A percentile compares a stretch with the other conserved stretches of the same genome.
Conservation (phyloP, 2,797 vertebrate species). For the Alouatta caraya region DNA sequence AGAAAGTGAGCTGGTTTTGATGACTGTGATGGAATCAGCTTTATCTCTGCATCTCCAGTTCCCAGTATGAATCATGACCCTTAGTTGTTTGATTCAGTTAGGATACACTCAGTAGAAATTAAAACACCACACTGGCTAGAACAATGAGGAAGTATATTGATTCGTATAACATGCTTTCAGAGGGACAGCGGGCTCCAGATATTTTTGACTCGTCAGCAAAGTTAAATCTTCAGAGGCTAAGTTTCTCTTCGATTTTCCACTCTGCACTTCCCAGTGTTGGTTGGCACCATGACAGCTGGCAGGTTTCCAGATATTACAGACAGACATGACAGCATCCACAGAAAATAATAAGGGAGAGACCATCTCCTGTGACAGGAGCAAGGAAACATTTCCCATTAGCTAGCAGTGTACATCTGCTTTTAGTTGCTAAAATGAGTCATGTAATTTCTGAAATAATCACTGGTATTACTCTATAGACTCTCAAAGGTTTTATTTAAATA, state of each 20-base stretch:
- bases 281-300: not conserved
- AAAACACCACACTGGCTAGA: not conserved
- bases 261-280: not conserved
- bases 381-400: not conserved
- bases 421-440: not conserved
- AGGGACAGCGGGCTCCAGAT: not conserved
- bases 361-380: not conserved
- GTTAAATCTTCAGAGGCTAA: not conserved
- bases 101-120: not conserved
- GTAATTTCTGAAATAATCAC: slow-evolving; percentile 1
- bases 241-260: not conserved
- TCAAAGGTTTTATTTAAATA: not conserved
- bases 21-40: not conserved
- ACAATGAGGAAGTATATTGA: not conserved
- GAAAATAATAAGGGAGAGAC: not conserved
- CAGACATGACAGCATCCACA: not conserved
- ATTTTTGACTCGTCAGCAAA: not conserved
- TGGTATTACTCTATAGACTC: not conserved
- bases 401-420: not conserved
- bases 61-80: not conserved
- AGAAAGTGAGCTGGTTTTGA: not conserved
- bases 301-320: not conserved
- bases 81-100: not conserved
- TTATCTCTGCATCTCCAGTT: not conserved
- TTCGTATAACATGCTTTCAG: not conserved